phyloP scores from a whole-genome alignment of 1,140 invertebrate species.

The Sarcophaga bullata region DNA sequence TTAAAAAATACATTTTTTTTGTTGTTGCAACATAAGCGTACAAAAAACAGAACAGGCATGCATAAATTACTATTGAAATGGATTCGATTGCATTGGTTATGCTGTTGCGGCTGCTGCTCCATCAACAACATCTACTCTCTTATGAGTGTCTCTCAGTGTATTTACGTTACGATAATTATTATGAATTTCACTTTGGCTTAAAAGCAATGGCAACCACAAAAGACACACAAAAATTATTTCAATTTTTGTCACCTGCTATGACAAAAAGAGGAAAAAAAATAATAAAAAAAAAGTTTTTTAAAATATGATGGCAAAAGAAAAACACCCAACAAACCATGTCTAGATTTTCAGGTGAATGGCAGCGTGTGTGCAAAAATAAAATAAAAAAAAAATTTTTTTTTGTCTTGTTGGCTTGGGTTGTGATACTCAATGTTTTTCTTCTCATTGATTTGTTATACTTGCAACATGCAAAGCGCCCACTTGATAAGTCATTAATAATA shows the following conservation, averaged over 20 bases:
- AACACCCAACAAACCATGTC: neutral
- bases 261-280: neutral
- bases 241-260: slow-evolving; percentile 34
- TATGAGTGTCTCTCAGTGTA: too few relatives aligned
- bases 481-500: slow-evolving; percentile 41
- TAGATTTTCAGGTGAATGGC: slow-evolving; percentile 11
- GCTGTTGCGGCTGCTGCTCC: neutral
- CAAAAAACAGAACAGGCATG: slow-evolving; percentile 27
- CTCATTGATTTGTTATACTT: slow-evolving; percentile 38
- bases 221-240: neutral
- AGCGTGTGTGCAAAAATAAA: neutral
- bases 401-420: neutral
- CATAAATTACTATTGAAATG: slow-evolving; percentile 3
- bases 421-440: neutral
- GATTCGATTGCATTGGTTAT: too few relatives aligned
- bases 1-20: slow-evolving; percentile 37
- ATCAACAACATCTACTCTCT: neutral
- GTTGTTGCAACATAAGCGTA: slow-evolving; percentile 36
- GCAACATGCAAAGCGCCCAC: slow-evolving; percentile 44
- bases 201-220: neutral
- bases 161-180: neutral
- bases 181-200: slow-evolving; percentile 2
- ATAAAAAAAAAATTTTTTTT: neutral
- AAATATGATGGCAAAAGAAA: too few relatives aligned
- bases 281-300: too few relatives aligned